A percentile compares a stretch with the other conserved stretches of the same genome.
Conservation (phyloP, 2,113 vertebrate genomes). For the Emydocephalus ijimae region DNA sequence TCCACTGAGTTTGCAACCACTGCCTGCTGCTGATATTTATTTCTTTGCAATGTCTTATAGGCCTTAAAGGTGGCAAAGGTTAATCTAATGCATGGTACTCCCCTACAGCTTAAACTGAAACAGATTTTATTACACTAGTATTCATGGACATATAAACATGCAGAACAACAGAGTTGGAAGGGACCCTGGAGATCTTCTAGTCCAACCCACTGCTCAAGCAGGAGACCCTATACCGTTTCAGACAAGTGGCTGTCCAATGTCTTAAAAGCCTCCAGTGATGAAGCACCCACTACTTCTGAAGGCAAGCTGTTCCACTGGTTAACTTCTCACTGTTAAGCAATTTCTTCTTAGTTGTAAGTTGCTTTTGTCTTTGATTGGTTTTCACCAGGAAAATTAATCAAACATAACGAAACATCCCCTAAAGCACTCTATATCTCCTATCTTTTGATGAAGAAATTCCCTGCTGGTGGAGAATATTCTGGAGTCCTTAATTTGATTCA, state of each 20-base stretch:
- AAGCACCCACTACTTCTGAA: background rate
- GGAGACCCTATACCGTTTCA: too few species aligned
- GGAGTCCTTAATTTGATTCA: background rate
- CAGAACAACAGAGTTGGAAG: background rate
- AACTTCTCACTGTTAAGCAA: background rate
- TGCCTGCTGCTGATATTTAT: background rate
- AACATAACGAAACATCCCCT: background rate
- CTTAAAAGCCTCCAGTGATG: background rate
- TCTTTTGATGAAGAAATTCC: background rate
- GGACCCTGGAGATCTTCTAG: background rate
- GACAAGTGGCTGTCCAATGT: background rate
- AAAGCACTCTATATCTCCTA: background rate
- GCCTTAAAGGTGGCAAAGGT: background rate
- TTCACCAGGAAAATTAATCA: background rate
- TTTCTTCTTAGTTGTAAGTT: background rate
- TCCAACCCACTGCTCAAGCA: too few species aligned
- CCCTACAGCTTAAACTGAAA: background rate
- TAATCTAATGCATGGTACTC: background rate
- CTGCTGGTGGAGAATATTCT: background rate
- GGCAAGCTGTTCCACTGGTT: background rate
- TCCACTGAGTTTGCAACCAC: background rate
- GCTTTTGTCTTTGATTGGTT: background rate
- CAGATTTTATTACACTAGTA: background rate
- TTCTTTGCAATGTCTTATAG: background rate
- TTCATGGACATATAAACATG: background rate